A percentile compares a stretch with the other conserved stretches of the same genome.
These are phyloP conservation scores for Lathronympha strigana DNA, from an alignment of 2,888 invertebrate genomes.

Conservation along the genomic window DNA sequence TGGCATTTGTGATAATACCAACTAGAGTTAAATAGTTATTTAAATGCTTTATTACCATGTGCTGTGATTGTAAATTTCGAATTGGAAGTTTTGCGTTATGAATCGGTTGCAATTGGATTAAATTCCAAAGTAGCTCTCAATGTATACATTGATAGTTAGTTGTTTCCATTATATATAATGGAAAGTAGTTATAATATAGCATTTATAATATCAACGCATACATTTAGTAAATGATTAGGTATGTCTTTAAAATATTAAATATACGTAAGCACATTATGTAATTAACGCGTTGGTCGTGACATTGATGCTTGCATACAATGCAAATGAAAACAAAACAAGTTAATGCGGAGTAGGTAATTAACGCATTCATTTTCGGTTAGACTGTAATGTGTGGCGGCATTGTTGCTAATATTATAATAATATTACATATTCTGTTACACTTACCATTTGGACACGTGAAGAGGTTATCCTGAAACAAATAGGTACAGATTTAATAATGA, in stretches of 20 bases:
- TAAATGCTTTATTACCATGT: not conserved
- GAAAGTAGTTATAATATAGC: not conserved
- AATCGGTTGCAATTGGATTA: too few species aligned
- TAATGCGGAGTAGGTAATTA: not conserved
- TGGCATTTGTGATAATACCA: not conserved
- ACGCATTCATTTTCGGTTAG: not conserved
- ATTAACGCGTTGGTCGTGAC: slow-evolving; percentile 34
- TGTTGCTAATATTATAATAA: not conserved
- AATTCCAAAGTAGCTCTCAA: too few species aligned
- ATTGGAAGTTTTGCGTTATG: too few species aligned
- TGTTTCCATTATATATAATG: too few species aligned
- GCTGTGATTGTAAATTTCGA: too few species aligned
- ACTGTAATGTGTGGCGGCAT: not conserved
- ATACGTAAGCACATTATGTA: slow-evolving; percentile 19
- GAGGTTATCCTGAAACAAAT: slow-evolving; percentile 86
- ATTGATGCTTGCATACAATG: slow-evolving; percentile 32
- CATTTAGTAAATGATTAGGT: too few species aligned
- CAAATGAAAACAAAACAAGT: slow-evolving; percentile 19
- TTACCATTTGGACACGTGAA: slow-evolving; percentile 90
- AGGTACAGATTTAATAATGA: slow-evolving; percentile 57
- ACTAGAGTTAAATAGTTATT: not conserved
- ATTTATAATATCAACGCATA: too few species aligned
- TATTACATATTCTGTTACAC: slow-evolving; percentile 57
- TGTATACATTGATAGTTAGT: too few species aligned
- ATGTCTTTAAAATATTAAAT: slow-evolving; percentile 22